A percentile compares a stretch with the other conserved stretches of the same genome.
These are phyloP conservation scores for Ictalurus furcatus DNA, from an alignment of 2,113 vertebrate species.

Conservation along the genomic window DNA sequence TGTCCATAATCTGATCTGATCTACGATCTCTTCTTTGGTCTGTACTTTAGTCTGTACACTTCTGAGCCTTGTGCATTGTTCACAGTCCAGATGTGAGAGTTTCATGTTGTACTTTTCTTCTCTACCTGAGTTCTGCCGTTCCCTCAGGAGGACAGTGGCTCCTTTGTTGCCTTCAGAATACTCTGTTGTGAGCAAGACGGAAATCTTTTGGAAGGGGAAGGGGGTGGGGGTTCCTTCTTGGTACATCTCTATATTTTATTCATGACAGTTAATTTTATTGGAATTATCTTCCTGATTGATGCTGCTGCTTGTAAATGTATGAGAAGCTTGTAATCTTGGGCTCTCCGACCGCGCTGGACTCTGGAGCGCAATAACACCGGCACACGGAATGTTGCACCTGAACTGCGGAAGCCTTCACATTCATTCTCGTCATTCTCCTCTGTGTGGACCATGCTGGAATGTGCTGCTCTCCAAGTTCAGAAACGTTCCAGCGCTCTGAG, in stretches of 20 bases:
- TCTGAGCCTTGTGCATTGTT: neutral
- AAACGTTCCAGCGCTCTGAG: conserved; percentile 56
- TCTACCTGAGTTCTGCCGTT: neutral
- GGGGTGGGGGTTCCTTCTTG: neutral
- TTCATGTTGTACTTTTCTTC: neutral
- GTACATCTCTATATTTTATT: neutral
- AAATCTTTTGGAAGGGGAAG: neutral
- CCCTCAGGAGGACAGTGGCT: too few relatives aligned
- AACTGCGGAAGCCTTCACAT: conserved; percentile 43
- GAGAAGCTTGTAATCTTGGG: neutral
- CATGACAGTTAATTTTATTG: neutral
- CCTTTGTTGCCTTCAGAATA: too few relatives aligned
- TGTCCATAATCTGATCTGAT: neutral
- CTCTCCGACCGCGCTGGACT: neutral
- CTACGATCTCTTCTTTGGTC: neutral
- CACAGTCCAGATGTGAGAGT: neutral
- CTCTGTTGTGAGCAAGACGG: too few relatives aligned
- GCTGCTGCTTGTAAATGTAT: neutral
- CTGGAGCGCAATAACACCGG: conserved; percentile 11
- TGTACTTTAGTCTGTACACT: neutral
- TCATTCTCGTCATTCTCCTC: conserved; percentile 39
- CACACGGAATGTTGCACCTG: conserved; percentile 58
- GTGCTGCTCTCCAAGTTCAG: conserved; percentile 61
- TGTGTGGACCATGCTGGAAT: conserved; percentile 52
- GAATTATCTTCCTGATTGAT: neutral